Conservation (phyloP, 2,113 vertebrate species). For the Periophthalmodon schlosseri region DNA sequence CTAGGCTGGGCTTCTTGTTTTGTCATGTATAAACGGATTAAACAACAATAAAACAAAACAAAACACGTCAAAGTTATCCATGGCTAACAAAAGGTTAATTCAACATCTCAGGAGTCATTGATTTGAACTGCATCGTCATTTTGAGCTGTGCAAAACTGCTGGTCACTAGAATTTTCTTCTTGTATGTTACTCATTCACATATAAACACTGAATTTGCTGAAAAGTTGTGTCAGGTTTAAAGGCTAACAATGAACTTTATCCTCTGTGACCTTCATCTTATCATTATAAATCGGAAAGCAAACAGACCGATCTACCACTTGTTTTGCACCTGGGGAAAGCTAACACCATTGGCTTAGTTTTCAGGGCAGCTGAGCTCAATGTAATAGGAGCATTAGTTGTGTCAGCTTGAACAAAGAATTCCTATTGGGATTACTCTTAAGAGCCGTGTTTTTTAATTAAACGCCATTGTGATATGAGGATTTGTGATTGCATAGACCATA, state of each 20-base stretch:
- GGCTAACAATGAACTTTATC: not conserved
- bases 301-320: slow-evolving; percentile 32
- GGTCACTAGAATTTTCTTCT: not conserved
- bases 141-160: too few relatives aligned
- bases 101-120: not conserved
- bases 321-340: slow-evolving; percentile 39
- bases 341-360: slow-evolving; percentile 36
- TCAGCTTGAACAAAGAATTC: slow-evolving; percentile 25
- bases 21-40: not conserved
- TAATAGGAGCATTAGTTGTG: slow-evolving; percentile 47
- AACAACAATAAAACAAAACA: not conserved
- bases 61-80: not conserved
- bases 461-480: not conserved
- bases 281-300: slow-evolving; percentile 36
- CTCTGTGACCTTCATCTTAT: slow-evolving; percentile 33
- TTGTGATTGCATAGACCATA: not conserved
- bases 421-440: not conserved
- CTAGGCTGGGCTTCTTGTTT: not conserved
- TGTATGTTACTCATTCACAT: not conserved
- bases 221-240: not conserved
- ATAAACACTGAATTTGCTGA: not conserved
- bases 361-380: slow-evolving; percentile 36
- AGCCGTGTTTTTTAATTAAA: not conserved
- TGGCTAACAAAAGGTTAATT: not conserved
- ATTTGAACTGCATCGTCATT: not conserved